phyloP scores from a whole-genome alignment of 2,113 vertebrate species.

The Pipra filicauda region DNA sequence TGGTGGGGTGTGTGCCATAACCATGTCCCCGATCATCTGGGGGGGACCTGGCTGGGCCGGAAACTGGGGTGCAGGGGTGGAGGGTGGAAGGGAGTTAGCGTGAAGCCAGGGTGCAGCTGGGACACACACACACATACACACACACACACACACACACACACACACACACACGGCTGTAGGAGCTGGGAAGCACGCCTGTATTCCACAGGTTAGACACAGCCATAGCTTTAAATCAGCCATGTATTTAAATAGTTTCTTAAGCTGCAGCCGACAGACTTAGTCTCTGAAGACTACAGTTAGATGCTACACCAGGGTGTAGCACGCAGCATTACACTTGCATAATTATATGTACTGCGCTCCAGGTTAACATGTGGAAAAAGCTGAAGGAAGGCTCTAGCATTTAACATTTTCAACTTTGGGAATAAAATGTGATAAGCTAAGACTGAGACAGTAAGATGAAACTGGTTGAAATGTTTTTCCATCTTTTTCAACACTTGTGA shows the following conservation, averaged over 20 bases:
- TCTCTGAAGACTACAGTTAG: neutral
- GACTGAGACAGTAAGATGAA: neutral
- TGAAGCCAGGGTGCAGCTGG: constrained; percentile 18
- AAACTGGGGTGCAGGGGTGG: neutral
- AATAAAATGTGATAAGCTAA: neutral
- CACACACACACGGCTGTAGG: neutral
- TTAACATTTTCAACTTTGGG: neutral
- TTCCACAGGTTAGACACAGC: neutral
- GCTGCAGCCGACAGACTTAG: neutral
- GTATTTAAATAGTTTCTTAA: neutral
- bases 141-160: too few relatives aligned
- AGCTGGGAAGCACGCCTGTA: neutral
- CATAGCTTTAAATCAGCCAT: neutral
- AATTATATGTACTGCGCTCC: neutral
- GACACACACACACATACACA: neutral
- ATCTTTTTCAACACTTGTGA: neutral
- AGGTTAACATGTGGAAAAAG: neutral
- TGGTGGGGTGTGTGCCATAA: neutral
- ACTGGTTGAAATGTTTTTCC: neutral
- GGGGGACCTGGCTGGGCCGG: neutral
- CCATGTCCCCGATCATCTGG: neutral
- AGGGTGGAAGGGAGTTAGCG: neutral
- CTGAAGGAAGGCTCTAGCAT: neutral
- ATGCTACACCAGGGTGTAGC: neutral
- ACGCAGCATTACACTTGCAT: neutral